phyloP scores from a whole-genome alignment of 2,113 vertebrate genomes.

The Lasiurus borealis region DNA sequence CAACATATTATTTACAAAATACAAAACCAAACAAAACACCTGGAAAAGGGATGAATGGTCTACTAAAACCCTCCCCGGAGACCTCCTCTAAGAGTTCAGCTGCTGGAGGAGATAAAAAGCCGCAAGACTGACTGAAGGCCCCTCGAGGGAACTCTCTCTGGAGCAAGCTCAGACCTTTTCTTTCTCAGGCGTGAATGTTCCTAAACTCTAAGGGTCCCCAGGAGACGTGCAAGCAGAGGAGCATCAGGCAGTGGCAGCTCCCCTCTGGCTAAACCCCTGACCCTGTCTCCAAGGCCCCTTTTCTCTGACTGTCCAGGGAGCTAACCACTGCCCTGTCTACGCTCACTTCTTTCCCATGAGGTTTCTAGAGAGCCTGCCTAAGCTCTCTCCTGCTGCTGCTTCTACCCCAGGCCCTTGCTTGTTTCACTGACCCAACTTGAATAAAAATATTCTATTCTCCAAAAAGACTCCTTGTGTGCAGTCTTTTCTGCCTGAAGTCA shows the following conservation, averaged over 20 bases:
- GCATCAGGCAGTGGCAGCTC: background rate
- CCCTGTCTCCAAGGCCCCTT: background rate
- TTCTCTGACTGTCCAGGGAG: background rate
- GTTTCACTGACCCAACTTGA: background rate
- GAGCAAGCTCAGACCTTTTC: background rate
- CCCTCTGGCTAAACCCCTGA: background rate
- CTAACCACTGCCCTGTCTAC: background rate
- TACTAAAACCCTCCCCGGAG: background rate
- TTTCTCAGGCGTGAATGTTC: background rate
- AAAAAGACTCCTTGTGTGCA: background rate
- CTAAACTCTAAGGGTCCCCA: background rate
- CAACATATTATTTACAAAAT: background rate
- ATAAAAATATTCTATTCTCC: background rate
- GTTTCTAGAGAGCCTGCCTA: background rate
- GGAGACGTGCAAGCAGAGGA: no score
- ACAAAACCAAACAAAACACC: background rate
- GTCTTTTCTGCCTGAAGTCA: background rate
- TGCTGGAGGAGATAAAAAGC: background rate
- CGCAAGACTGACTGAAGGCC: background rate
- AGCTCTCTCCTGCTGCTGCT: background rate
- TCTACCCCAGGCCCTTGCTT: background rate
- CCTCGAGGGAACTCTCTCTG: background rate
- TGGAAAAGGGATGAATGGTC: background rate
- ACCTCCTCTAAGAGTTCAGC: background rate
- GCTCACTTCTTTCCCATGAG: background rate